Evolutionary conservation across 2,888 invertebrate genomes (phyloP).

Genomic region (Dynastes hyllus): DNA sequence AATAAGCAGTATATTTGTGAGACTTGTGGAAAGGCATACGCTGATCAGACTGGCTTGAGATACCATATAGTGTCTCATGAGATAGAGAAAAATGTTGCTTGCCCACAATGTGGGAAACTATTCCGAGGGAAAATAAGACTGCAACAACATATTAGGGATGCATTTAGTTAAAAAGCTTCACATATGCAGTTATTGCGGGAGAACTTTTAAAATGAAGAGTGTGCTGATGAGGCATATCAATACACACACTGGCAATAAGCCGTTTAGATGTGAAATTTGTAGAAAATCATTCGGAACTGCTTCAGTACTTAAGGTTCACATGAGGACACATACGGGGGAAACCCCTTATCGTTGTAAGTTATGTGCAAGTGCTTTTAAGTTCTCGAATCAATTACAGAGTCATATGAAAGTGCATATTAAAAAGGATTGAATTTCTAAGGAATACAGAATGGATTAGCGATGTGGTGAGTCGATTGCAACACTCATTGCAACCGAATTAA

Average conservation of each 20-base stretch:
- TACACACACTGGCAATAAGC: constrained; percentile 31
- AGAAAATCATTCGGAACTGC: constrained; percentile 1
- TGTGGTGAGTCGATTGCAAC: no score
- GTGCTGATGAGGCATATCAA: constrained; percentile 4
- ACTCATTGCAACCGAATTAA: no score
- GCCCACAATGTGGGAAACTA: background rate
- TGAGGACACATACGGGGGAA: constrained; percentile 22
- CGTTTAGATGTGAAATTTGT: constrained; percentile 27
- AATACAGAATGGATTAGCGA: no score
- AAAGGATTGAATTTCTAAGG: background rate
- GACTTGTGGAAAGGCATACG: background rate
- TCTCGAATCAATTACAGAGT: background rate
- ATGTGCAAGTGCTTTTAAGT: constrained; percentile 16
- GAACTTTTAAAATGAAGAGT: background rate
- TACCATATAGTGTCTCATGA: background rate
- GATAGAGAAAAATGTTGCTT: background rate
- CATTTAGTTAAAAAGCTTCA: background rate
- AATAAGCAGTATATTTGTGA: background rate
- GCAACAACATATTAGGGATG: background rate
- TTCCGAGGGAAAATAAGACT: background rate
- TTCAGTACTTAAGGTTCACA: background rate
- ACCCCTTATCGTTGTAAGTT: constrained; percentile 16
- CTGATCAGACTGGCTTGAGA: background rate
- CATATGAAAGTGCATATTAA: constrained; percentile 14
- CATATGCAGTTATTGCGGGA: constrained; percentile 17